These are phyloP conservation scores for Acronicta leporina DNA, from an alignment of 2,888 invertebrate genomes.

Conservation along the genomic window DNA sequence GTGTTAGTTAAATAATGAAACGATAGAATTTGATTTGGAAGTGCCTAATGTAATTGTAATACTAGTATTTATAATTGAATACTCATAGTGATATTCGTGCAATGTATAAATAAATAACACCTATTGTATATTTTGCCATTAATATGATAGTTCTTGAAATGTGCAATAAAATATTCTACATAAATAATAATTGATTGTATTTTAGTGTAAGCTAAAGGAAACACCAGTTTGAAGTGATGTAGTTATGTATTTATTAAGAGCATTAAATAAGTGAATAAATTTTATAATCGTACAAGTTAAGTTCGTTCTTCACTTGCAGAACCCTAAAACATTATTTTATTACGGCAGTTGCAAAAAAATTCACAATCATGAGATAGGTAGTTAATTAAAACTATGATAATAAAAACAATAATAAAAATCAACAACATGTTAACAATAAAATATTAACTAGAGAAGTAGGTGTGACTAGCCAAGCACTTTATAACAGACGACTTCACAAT, in stretches of 20 bases:
- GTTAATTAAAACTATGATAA: slow-evolving; percentile 40
- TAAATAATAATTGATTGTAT: slow-evolving; percentile 42
- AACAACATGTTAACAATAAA: slow-evolving; percentile 52
- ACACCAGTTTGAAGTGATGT: slow-evolving; percentile 56
- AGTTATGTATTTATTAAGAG: slow-evolving; percentile 79
- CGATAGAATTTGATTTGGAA: slow-evolving; percentile 38
- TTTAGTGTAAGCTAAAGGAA: slow-evolving; percentile 49
- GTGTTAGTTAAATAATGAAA: slow-evolving; percentile 20
- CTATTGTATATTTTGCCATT: slow-evolving; percentile 58
- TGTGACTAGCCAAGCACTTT: slow-evolving; percentile 57
- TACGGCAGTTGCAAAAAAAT: slow-evolving; percentile 41
- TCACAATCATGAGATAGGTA: slow-evolving; percentile 37
- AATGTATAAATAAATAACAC: slow-evolving; percentile 62
- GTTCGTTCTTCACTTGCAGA: slow-evolving; percentile 42
- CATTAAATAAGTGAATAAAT: slow-evolving; percentile 59
- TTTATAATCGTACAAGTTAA: slow-evolving; percentile 50
- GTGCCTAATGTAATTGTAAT: slow-evolving; percentile 48
- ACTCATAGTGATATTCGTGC: slow-evolving; percentile 63
- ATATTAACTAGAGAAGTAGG: slow-evolving; percentile 52
- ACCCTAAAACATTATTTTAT: slow-evolving; percentile 51
- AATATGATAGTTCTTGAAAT: slow-evolving; percentile 53
- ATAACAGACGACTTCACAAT: slow-evolving; percentile 50
- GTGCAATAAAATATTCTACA: slow-evolving; percentile 78
- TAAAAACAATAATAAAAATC: slow-evolving; percentile 44
- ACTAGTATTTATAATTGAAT: slow-evolving; percentile 56